Evolutionary conservation across 2,888 invertebrate genomes (phyloP).

Genomic region (Mythimna pallens): DNA sequence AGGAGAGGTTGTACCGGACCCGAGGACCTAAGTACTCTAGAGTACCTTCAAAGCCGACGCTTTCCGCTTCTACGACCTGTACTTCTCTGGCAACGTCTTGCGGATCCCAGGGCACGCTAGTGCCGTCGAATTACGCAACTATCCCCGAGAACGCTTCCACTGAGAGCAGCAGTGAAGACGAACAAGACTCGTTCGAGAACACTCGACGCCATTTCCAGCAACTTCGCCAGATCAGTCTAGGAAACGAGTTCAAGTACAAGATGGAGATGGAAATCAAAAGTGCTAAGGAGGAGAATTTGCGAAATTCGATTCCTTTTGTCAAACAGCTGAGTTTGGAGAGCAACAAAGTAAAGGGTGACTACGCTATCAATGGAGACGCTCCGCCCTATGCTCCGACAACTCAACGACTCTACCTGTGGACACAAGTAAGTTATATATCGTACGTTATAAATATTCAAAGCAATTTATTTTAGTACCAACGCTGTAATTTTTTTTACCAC

Average conservation of each 20-base stretch:
- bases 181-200: constrained; percentile 89
- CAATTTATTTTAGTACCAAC: background rate
- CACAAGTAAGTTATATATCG: constrained; percentile 78
- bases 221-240: constrained; percentile 91
- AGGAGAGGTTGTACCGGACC: constrained; percentile 83
- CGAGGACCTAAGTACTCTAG: constrained; percentile 87
- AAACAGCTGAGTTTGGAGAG: constrained; percentile 91
- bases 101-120: constrained; percentile 86
- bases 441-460: background rate
- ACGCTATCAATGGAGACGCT: constrained; percentile 82
- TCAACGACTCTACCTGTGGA: constrained; percentile 87
- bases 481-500: constrained; percentile 4
- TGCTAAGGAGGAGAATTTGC: constrained; percentile 91
- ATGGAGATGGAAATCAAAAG: constrained; percentile 92
- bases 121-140: constrained; percentile 82
- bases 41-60: constrained; percentile 87
- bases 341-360: constrained; percentile 89
- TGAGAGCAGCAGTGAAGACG: constrained; percentile 89
- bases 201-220: constrained; percentile 92
- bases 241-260: constrained; percentile 91
- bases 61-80: constrained; percentile 91
- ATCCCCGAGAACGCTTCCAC: constrained; percentile 85
- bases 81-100: constrained; percentile 91
- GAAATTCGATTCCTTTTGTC: constrained; percentile 91
- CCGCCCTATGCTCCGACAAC: constrained; percentile 90